Percentiles rank a stretch among this genome's conserved stretches.
phyloP scores from a whole-genome alignment of 2,113 vertebrate genomes.

The Plectropomus leopardus region DNA sequence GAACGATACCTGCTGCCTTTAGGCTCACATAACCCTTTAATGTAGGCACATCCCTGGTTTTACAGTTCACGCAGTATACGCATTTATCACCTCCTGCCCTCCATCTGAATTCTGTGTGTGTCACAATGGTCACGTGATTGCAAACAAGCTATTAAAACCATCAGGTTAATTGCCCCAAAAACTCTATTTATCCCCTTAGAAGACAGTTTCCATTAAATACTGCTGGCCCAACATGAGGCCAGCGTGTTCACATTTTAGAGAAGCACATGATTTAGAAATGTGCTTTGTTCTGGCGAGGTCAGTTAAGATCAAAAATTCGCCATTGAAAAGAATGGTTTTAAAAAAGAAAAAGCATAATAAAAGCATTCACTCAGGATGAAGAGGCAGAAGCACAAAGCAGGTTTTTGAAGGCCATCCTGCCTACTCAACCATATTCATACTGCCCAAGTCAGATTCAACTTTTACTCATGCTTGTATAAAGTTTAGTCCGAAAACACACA shows the following conservation, averaged over 20 bases:
- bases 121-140: too few relatives aligned
- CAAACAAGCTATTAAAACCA: background rate
- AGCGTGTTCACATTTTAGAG: background rate
- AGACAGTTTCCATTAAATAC: background rate
- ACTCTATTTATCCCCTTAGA: background rate
- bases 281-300: background rate
- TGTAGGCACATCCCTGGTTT: too few relatives aligned
- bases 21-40: too few relatives aligned
- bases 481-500: background rate
- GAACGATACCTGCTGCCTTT: too few relatives aligned
- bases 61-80: too few relatives aligned
- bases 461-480: background rate
- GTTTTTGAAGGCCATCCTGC: background rate
- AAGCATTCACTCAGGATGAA: background rate
- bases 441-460: background rate
- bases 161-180: conserved; percentile 5
- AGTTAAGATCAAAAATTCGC: background rate
- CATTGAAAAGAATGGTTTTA: background rate
- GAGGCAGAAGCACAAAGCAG: background rate
- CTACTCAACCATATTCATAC: background rate
- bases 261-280: background rate
- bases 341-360: too few relatives aligned
- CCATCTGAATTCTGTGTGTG: too few relatives aligned
- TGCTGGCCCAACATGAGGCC: background rate
- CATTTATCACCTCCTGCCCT: too few relatives aligned